Evolutionary conservation across 2,888 invertebrate species (phyloP).

Genomic region (Quadriops clusia): DNA sequence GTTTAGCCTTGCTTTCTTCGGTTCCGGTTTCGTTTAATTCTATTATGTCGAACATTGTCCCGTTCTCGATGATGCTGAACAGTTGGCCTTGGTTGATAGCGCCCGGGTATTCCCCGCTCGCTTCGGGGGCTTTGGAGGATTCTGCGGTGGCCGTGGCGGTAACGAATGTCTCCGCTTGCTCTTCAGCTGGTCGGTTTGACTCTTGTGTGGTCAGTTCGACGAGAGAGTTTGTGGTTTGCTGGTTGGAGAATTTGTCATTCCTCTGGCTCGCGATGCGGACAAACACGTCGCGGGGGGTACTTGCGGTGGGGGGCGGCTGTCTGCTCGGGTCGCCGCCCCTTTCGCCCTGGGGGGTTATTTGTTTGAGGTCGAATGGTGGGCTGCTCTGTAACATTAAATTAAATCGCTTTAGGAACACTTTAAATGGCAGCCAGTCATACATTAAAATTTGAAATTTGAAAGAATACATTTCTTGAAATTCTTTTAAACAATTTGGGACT

Average conservation of each 20-base stretch:
- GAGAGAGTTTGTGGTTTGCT: constrained; percentile 12
- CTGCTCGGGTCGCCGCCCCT: no score
- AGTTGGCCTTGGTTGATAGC: constrained; percentile 36
- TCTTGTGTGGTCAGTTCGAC: constrained; percentile 17
- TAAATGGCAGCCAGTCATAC: no score
- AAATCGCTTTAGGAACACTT: no score
- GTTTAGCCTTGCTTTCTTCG: constrained; percentile 20
- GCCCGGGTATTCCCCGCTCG: constrained; percentile 29
- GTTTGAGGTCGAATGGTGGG: no score
- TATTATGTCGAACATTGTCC: constrained; percentile 35
- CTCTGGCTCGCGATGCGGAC: constrained; percentile 16
- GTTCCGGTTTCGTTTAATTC: constrained; percentile 32
- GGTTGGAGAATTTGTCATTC: constrained; percentile 12
- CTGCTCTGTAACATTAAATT: no score
- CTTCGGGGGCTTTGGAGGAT: constrained; percentile 15
- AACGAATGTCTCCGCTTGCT: constrained; percentile 16
- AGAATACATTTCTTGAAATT: no score
- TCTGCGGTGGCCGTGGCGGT: constrained; percentile 16
- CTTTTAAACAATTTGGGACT: no score
- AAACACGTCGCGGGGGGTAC: constrained; percentile 14
- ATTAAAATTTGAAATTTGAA: no score
- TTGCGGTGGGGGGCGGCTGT: constrained; percentile 18
- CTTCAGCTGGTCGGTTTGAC: constrained; percentile 16
- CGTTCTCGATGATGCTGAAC: constrained; percentile 36
- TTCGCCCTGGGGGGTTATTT: no score